phyloP scores from a whole-genome alignment of 2,797 vertebrate genomes.

The Falco columbarius region DNA sequence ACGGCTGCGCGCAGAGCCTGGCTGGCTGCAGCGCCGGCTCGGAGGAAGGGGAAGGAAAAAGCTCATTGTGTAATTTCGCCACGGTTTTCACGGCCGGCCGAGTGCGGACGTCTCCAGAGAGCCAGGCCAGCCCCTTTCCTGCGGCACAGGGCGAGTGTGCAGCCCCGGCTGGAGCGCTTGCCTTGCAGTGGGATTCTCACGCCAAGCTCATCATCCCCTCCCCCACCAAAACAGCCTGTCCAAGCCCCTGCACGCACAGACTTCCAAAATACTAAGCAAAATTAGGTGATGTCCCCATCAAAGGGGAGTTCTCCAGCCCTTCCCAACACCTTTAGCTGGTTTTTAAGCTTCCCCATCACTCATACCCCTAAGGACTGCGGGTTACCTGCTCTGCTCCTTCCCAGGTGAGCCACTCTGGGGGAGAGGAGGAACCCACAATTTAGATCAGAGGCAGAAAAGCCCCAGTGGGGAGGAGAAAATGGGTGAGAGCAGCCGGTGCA shows the following conservation, averaged over 20 bases:
- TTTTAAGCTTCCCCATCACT: not conserved
- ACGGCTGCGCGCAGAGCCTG: constrained; percentile 9
- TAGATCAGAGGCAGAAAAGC: not conserved
- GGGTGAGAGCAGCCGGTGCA: not conserved
- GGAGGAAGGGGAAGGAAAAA: not conserved
- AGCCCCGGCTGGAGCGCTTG: not conserved
- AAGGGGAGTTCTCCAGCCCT: no score
- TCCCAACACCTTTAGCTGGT: not conserved
- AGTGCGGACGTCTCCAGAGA: accelerated
- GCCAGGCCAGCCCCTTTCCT: not conserved
- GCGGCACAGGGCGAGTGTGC: accelerated
- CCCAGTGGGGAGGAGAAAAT: not conserved
- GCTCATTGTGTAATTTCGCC: not conserved
- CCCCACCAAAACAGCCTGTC: not conserved
- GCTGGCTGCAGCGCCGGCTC: not conserved
- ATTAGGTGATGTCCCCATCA: not conserved
- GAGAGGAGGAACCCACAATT: not conserved
- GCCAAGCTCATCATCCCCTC: accelerated
- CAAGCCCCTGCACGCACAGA: accelerated
- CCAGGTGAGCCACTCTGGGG: not conserved
- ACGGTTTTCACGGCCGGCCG: not conserved
- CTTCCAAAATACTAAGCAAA: not conserved
- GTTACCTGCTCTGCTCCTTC: not conserved
- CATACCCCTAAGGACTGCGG: not conserved
- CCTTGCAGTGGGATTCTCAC: accelerated